Evolutionary conservation across 2,797 vertebrate species (phyloP).

Genomic region (Heteromormyrus szaboi): DNA sequence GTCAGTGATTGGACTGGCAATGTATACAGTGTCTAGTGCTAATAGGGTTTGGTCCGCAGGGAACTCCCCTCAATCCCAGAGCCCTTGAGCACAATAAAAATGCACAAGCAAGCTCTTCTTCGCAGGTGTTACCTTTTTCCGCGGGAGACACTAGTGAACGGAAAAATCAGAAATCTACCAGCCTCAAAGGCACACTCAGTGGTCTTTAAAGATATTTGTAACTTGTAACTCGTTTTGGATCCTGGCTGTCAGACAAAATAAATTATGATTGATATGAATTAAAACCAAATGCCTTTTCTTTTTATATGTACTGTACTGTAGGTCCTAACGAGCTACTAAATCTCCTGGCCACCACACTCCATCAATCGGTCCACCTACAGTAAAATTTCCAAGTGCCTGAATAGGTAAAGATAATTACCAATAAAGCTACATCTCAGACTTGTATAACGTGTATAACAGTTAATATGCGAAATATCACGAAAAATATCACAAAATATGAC

Average conservation of each 20-base stretch:
- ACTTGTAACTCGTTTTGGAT: not conserved
- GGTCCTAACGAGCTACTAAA: not conserved
- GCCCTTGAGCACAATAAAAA: not conserved
- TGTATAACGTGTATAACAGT: not conserved
- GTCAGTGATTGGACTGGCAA: not conserved
- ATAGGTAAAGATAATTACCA: not conserved
- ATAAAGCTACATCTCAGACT: not conserved
- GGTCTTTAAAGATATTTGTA: not conserved
- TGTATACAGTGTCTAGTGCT: not conserved
- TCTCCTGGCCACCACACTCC: not conserved
- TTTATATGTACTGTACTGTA: not conserved
- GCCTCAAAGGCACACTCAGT: not conserved
- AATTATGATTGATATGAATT: not conserved
- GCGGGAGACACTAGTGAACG: not conserved
- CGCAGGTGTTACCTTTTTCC: not conserved
- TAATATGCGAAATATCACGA: not conserved
- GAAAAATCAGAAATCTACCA: not conserved
- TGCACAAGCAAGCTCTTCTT: not conserved
- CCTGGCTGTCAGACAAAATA: not conserved
- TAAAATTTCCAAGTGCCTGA: not conserved
- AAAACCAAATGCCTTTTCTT: not conserved
- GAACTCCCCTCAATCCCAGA: not conserved
- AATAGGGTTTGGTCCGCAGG: not conserved
- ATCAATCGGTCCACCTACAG: not conserved
- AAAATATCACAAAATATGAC: not conserved